These are phyloP conservation scores for Patella caerulea DNA, from an alignment of 2,888 invertebrate species.

Conservation along the genomic window DNA sequence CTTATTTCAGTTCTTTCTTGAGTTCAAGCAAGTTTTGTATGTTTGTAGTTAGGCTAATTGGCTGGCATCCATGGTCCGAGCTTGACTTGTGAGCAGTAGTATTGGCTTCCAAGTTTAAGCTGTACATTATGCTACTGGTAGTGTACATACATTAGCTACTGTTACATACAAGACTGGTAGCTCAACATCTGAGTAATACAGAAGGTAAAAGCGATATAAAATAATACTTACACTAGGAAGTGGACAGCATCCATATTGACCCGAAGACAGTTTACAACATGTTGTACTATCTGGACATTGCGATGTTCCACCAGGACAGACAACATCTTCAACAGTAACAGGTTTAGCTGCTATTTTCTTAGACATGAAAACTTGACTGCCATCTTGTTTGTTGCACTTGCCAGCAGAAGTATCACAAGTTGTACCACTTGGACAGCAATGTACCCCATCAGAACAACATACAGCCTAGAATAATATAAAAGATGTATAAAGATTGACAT, in stretches of 20 bases:
- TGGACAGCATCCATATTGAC: conserved; percentile 50
- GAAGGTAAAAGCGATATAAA: too few relatives aligned
- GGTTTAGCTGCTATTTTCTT: conserved; percentile 17
- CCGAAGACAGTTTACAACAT: conserved; percentile 47
- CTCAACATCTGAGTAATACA: too few relatives aligned
- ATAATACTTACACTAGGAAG: conserved; percentile 34
- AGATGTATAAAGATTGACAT: too few relatives aligned
- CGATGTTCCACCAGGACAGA: conserved; percentile 39
- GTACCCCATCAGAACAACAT: conserved; percentile 59
- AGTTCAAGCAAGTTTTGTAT: too few relatives aligned
- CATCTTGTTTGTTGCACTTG: conserved; percentile 19
- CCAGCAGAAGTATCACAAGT: conserved; percentile 43
- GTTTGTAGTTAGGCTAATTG: too few relatives aligned
- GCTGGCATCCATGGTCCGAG: too few relatives aligned
- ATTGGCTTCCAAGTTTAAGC: too few relatives aligned
- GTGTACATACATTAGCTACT: too few relatives aligned
- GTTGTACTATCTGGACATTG: conserved; percentile 50
- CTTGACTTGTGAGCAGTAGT: too few relatives aligned
- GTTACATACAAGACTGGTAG: too few relatives aligned
- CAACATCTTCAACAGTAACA: conserved; percentile 22
- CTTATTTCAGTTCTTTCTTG: too few relatives aligned
- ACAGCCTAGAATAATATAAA: conserved; percentile 40
- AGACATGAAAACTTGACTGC: not conserved
- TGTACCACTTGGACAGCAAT: conserved; percentile 62
- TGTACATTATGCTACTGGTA: too few relatives aligned